Conservation (phyloP, 2,113 vertebrate genomes). For the Stictonetta naevosa region DNA sequence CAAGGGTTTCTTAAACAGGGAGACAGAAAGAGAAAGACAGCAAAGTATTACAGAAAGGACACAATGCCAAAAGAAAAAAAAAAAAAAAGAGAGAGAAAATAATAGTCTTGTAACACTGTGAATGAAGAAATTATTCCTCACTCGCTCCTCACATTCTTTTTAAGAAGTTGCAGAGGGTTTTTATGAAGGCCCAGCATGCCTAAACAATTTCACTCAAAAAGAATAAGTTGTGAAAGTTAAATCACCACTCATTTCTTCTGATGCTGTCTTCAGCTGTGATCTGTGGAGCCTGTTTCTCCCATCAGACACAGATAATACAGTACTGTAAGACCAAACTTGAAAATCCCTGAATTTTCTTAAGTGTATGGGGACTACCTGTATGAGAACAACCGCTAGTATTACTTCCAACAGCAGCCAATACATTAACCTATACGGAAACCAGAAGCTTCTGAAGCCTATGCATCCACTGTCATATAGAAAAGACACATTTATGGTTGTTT, state of each 20-base stretch:
- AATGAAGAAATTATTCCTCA: constrained; percentile 52
- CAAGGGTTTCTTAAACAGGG: constrained; percentile 12
- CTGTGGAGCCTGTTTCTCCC: constrained; percentile 41
- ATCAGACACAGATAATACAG: background rate
- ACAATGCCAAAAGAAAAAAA: constrained; percentile 20
- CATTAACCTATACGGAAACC: background rate
- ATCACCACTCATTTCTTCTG: constrained; percentile 46
- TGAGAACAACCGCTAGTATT: background rate
- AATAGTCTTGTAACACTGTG: constrained; percentile 18
- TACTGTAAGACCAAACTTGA: background rate
- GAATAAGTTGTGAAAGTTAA: constrained; percentile 71
- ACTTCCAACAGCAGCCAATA: background rate
- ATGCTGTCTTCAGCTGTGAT: constrained; percentile 68
- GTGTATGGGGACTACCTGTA: background rate
- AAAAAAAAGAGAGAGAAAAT: background rate
- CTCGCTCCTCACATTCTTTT: constrained; percentile 55
- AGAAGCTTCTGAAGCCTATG: background rate
- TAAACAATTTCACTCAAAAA: constrained; percentile 69
- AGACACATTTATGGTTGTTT: background rate
- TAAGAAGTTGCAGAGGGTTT: constrained; percentile 58
- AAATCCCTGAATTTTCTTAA: background rate
- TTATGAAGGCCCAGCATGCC: constrained; percentile 62
- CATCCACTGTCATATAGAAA: accelerated
- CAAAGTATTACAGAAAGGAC: constrained; percentile 40
- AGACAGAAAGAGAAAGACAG: constrained; percentile 26